These are phyloP conservation scores for Aphelenchoides besseyi DNA, from an alignment of 1,140 invertebrate genomes.

Conservation along the genomic window DNA sequence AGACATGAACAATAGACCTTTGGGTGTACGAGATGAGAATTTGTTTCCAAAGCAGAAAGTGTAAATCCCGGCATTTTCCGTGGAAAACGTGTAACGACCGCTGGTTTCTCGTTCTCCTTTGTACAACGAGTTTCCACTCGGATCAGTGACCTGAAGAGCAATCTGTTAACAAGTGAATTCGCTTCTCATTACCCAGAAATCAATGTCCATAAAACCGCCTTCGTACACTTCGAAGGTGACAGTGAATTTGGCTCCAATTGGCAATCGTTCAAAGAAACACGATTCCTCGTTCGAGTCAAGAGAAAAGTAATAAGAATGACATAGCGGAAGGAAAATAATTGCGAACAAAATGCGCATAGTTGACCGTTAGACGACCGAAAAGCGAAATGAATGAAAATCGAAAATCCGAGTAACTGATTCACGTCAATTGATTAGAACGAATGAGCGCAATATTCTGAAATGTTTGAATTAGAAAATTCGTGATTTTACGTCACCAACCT, in stretches of 20 bases:
- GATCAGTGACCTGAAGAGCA: conserved; percentile 73
- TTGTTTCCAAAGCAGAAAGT: conserved; percentile 98
- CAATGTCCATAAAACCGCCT: conserved; percentile 97
- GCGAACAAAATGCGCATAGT: not conserved
- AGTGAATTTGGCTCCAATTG: conserved; percentile 69
- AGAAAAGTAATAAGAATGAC: not conserved
- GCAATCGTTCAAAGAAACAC: conserved; percentile 82
- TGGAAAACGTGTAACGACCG: conserved; percentile 81
- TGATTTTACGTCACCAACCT: too few species aligned
- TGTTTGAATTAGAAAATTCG: too few species aligned
- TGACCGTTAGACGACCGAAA: not conserved
- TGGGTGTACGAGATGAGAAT: conserved; percentile 71
- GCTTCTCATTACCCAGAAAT: conserved; percentile 72
- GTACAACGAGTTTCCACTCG: conserved; percentile 83
- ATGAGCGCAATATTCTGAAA: too few species aligned
- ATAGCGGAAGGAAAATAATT: not conserved
- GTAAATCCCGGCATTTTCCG: conserved; percentile 82
- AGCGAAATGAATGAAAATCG: too few species aligned
- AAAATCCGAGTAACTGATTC: too few species aligned
- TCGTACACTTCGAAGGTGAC: conserved; percentile 91
- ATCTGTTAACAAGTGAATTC: conserved; percentile 12
- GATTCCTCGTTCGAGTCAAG: conserved; percentile 70
- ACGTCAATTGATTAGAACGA: too few species aligned
- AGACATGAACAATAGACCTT: not conserved
- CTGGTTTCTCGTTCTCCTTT: conserved; percentile 87